phyloP scores from a whole-genome alignment of 2,888 invertebrate genomes.

The Syrphus vitripennis region DNA sequence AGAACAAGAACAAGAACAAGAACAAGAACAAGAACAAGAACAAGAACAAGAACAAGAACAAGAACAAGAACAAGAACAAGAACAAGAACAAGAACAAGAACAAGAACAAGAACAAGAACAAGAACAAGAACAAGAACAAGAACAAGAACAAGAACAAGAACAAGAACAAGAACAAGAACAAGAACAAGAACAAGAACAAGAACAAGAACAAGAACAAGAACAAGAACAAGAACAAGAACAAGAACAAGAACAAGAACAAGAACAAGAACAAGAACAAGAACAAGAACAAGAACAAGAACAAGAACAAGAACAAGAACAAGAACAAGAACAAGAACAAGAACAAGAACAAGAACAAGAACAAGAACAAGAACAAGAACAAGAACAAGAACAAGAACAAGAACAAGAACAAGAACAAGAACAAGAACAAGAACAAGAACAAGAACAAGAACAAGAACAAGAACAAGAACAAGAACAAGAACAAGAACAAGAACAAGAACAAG shows the following conservation, averaged over 20 bases:
- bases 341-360: conserved; percentile 52
- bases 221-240: conserved; percentile 61
- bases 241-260: conserved; percentile 72
- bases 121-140: no score
- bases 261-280: no score
- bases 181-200: conserved; percentile 61
- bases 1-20: no score
- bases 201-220: conserved; percentile 17
- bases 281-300: background rate
- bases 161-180: conserved; percentile 59
- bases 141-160: conserved; percentile 75
- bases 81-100: no score
- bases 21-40: no score
- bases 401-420: conserved; percentile 69
- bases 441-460: conserved; percentile 75
- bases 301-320: no score
- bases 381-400: conserved; percentile 78
- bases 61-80: no score
- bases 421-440: conserved; percentile 31
- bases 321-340: no score
- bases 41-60: no score
- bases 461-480: conserved; percentile 52
- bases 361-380: conserved; percentile 50
- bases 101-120: no score
- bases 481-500: conserved; percentile 71